A percentile compares a stretch with the other conserved stretches of the same genome.
Conservation (phyloP, 92 coral and sea anemone genomes). For the Scolanthus callimorphus region DNA sequence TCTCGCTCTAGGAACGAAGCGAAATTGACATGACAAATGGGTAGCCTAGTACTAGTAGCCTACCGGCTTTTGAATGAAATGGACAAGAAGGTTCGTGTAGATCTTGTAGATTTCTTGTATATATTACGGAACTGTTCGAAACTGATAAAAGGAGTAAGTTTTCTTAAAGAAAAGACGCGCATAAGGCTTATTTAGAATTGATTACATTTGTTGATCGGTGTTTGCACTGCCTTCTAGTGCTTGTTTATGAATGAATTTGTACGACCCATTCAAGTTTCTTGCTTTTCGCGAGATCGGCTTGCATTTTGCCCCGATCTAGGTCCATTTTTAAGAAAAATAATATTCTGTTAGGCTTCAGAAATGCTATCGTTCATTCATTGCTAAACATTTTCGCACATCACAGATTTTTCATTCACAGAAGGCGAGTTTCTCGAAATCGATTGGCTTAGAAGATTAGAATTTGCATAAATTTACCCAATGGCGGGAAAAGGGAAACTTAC, state of each 20-base stretch:
- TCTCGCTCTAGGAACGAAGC: conserved; percentile 54
- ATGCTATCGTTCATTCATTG: background rate
- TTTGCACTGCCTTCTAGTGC: conserved; percentile 3
- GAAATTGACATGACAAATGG: conserved; percentile 67
- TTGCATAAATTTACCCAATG: conserved; percentile 71
- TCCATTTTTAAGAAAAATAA: conserved; percentile 1
- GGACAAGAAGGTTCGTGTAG: background rate
- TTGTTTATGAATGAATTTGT: background rate
- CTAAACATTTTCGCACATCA: background rate
- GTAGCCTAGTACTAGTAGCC: too few species aligned
- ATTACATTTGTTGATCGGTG: conserved; percentile 24
- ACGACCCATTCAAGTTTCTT: background rate
- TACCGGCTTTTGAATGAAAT: background rate
- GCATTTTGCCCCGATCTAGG: conserved; percentile 8
- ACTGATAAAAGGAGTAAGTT: conserved; percentile 1
- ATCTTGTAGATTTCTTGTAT: conserved; percentile 21
- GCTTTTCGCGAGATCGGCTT: background rate
- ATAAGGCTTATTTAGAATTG: conserved; percentile 4
- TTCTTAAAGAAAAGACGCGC: conserved; percentile 4
- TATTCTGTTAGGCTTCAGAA: too few species aligned
- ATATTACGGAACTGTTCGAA: conserved; percentile 10
- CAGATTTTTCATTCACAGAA: background rate
- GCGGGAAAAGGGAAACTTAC: conserved; percentile 89
- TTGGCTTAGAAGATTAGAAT: too few species aligned
- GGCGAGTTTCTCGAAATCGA: conserved; percentile 32